Conservation (phyloP, 2,797 vertebrate species). For the Xenopus petersii region DNA sequence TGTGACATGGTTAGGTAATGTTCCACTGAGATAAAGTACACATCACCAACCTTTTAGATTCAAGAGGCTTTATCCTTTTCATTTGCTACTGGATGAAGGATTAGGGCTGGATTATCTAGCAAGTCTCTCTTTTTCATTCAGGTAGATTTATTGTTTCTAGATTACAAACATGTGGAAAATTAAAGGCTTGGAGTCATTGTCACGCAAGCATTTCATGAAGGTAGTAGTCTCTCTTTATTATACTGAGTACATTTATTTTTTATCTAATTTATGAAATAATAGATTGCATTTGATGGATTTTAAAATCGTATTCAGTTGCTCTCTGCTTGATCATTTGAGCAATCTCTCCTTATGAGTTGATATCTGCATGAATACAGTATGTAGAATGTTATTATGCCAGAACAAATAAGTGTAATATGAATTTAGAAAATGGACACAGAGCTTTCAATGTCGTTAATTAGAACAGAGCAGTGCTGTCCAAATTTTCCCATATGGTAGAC, state of each 20-base stretch:
- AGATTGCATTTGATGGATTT: too few relatives aligned
- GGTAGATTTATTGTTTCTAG: slow-evolving; percentile 63
- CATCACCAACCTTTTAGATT: slow-evolving; percentile 67
- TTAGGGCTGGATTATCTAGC: slow-evolving; percentile 69
- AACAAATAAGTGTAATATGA: too few relatives aligned
- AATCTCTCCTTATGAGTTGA: too few relatives aligned
- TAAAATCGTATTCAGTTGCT: too few relatives aligned
- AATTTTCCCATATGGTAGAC: too few relatives aligned
- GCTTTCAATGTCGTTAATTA: too few relatives aligned
- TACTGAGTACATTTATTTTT: neutral
- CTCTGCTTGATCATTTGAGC: too few relatives aligned
- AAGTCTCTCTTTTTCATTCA: slow-evolving; percentile 64
- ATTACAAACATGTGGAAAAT: slow-evolving; percentile 52
- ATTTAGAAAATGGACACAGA: too few relatives aligned
- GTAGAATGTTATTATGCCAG: too few relatives aligned
- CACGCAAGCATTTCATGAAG: slow-evolving; percentile 6
- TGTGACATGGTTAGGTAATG: slow-evolving; percentile 71
- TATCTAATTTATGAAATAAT: too few relatives aligned
- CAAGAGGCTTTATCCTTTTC: slow-evolving; percentile 68
- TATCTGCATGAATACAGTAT: too few relatives aligned
- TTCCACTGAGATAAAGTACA: slow-evolving; percentile 62
- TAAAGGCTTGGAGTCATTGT: slow-evolving; percentile 37
- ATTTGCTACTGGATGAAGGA: slow-evolving; percentile 65
- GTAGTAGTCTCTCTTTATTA: neutral
- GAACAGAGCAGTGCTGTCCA: too few relatives aligned